A percentile compares a stretch with the other conserved stretches of the same genome.
Conservation (phyloP, 2,888 invertebrate genomes). For the Empis livida region DNA sequence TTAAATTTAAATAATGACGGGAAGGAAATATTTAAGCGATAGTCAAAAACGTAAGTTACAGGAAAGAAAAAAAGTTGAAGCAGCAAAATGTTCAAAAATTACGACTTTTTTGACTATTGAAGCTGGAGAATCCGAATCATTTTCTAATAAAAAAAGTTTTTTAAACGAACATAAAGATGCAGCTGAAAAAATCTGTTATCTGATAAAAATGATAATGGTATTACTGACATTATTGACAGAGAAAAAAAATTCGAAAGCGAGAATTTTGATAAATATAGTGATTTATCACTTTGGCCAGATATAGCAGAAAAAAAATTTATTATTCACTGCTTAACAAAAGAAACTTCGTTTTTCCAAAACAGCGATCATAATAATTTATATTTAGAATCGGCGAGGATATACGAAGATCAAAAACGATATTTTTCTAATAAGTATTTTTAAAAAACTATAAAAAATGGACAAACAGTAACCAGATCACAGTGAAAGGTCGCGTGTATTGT, state of each 20-base stretch:
- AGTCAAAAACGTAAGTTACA: not conserved
- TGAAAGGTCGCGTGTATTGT: not conserved
- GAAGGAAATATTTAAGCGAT: not conserved
- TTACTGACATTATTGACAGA: too few relatives aligned
- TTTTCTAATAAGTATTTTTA: not conserved
- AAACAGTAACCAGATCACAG: not conserved
- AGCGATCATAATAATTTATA: not conserved
- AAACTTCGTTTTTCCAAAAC: not conserved
- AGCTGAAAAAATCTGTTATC: not conserved
- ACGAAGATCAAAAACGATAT: not conserved
- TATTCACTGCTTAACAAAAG: not conserved
- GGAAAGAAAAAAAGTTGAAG: not conserved
- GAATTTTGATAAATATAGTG: not conserved
- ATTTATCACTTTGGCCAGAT: not conserved
- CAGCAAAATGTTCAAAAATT: not conserved
- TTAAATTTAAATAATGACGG: not conserved
- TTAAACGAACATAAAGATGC: not conserved
- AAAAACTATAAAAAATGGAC: not conserved
- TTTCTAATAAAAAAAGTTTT: not conserved
- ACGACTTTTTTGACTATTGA: not conserved
- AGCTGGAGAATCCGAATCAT: not conserved
- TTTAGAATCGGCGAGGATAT: not conserved
- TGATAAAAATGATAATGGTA: not conserved
- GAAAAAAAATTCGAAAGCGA: not conserved
- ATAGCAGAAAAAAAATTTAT: not conserved